Conservation (phyloP, 2,797 vertebrate genomes). For the Sorex maritimensis region DNA sequence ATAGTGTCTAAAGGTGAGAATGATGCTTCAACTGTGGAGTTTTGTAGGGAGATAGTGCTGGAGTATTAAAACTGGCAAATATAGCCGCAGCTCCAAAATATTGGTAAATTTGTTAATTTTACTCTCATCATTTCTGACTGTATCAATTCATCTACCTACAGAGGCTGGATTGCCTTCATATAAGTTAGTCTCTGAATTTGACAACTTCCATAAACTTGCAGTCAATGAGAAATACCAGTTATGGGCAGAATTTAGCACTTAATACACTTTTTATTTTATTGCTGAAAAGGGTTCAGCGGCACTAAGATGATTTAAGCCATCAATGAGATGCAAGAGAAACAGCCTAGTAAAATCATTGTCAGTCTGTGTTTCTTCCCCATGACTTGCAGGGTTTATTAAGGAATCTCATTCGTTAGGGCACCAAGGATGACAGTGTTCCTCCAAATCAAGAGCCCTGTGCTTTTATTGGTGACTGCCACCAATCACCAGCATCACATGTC, state of each 20-base stretch:
- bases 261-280: conserved; percentile 90
- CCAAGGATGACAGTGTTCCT: conserved; percentile 49
- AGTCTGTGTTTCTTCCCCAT: conserved; percentile 73
- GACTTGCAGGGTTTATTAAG: conserved; percentile 84
- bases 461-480: conserved; percentile 56
- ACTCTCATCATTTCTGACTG: conserved; percentile 85
- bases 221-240: conserved; percentile 89
- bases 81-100: conserved; percentile 68
- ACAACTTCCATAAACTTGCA: conserved; percentile 89
- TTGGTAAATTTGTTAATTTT: conserved; percentile 88
- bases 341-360: conserved; percentile 86
- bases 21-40: conserved; percentile 68
- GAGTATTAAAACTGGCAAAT: conserved; percentile 76
- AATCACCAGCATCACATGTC: not conserved
- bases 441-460: conserved; percentile 54
- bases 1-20: conserved; percentile 78
- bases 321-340: conserved; percentile 86
- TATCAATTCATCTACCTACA: conserved; percentile 85
- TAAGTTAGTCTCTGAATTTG: conserved; percentile 84
- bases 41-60: conserved; percentile 79
- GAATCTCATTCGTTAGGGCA: conserved; percentile 69
- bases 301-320: conserved; percentile 88
- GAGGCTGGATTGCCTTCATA: conserved; percentile 86
- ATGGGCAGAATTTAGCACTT: conserved; percentile 89
- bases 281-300: conserved; percentile 84